Evolutionary conservation across 2,888 invertebrate genomes (phyloP).

Genomic region (Ethmia dodecea): DNA sequence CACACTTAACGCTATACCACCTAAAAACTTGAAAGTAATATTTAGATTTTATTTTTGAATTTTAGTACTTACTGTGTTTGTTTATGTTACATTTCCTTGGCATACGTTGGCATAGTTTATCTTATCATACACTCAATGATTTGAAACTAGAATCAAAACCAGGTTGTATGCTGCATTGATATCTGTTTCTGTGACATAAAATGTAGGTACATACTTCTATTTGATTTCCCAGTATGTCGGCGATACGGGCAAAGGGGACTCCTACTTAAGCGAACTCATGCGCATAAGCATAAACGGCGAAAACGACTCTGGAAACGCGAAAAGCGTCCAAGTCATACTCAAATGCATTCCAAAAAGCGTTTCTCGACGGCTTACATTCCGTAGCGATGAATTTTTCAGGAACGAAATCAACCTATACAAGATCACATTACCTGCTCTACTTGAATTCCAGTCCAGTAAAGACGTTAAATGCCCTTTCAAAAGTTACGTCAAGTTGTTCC

Average conservation of each 20-base stretch:
- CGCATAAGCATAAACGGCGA: conserved; percentile 76
- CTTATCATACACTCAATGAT: no score
- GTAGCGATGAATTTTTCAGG: conserved; percentile 81
- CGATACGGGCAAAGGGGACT: conserved; percentile 80
- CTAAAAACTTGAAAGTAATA: no score
- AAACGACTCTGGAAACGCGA: conserved; percentile 30
- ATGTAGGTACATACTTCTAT: no score
- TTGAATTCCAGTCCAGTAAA: conserved; percentile 58
- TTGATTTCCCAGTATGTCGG: conserved; percentile 52
- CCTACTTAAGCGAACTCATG: conserved; percentile 81
- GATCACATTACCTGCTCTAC: conserved; percentile 60
- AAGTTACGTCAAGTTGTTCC: conserved; percentile 66
- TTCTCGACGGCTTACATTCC: conserved; percentile 79
- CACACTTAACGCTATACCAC: no score
- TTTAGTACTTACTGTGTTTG: no score
- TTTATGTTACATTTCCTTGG: no score
- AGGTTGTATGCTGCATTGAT: no score
- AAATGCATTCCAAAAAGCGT: conserved; percentile 82
- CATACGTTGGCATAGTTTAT: no score
- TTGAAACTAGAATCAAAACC: no score
- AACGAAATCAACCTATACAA: conserved; percentile 84
- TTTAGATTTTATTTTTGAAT: no score
- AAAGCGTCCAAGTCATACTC: conserved; percentile 74
- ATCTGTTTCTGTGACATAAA: no score
- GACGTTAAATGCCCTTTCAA: conserved; percentile 63